A percentile compares a stretch with the other conserved stretches of the same genome.
Conservation (phyloP, 1,140 invertebrate genomes). For the Reticulitermes speratus region DNA sequence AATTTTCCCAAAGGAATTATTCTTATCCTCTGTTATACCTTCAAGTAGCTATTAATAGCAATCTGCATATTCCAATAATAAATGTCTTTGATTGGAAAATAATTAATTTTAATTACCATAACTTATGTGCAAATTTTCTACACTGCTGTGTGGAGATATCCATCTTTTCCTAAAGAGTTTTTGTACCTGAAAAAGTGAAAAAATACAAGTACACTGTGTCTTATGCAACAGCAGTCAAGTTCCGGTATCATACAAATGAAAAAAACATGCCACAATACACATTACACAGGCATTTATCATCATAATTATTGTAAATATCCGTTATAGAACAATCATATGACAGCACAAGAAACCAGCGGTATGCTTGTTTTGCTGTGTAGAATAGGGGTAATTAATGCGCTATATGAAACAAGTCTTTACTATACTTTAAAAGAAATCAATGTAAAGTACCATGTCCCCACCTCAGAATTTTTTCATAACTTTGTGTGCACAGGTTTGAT, state of each 20-base stretch:
- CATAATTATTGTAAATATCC: not conserved
- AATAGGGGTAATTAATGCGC: not conserved
- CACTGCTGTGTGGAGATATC: not conserved
- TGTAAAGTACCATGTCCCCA: not conserved
- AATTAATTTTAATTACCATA: not conserved
- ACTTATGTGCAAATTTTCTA: not conserved
- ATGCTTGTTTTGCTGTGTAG: not conserved
- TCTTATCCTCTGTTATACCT: too few relatives aligned
- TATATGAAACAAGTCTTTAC: not conserved
- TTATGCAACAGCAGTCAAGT: not conserved
- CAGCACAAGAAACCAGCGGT: not conserved
- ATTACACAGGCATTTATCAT: not conserved
- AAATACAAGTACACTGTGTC: conserved; percentile 1
- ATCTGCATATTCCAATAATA: not conserved
- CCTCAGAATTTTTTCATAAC: not conserved
- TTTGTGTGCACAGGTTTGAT: not conserved
- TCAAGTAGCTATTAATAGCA: not conserved
- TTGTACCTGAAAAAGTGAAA: conserved; percentile 6
- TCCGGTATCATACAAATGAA: not conserved
- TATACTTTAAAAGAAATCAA: not conserved
- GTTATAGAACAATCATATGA: not conserved
- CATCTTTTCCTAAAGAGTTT: not conserved
- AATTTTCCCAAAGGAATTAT: not conserved
- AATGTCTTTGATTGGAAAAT: not conserved
- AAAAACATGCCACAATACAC: not conserved